Conservation (phyloP, 2,797 vertebrate genomes). For the Prionace glauca region DNA sequence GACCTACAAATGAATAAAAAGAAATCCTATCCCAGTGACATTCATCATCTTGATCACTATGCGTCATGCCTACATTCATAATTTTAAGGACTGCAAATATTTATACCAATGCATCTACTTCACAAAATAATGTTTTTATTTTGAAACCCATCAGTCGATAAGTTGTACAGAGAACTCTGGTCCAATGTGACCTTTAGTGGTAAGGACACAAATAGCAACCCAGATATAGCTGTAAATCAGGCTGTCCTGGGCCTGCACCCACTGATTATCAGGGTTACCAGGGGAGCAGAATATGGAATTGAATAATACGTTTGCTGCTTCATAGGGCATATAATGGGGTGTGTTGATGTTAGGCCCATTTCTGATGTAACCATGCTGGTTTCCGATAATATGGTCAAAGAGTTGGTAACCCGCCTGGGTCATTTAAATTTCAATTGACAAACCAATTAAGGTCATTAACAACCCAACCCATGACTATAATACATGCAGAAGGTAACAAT, state of each 20-base stretch:
- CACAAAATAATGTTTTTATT: not conserved
- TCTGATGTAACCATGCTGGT: too few relatives aligned
- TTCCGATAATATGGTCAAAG: too few relatives aligned
- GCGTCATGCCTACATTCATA: not conserved
- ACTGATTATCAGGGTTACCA: not conserved
- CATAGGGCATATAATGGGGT: too few relatives aligned
- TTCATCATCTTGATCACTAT: not conserved
- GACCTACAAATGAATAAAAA: not conserved
- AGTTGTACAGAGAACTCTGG: not conserved
- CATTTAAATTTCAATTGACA: too few relatives aligned
- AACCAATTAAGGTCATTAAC: too few relatives aligned
- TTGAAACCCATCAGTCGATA: not conserved
- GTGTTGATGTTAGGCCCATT: too few relatives aligned
- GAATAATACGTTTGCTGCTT: too few relatives aligned
- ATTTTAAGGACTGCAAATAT: not conserved
- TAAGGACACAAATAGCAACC: too few relatives aligned
- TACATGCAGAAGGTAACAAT: too few relatives aligned
- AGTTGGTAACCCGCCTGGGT: too few relatives aligned
- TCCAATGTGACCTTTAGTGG: not conserved
- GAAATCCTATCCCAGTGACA: not conserved
- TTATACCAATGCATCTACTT: not conserved
- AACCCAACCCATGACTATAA: too few relatives aligned
- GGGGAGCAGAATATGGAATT: not conserved
- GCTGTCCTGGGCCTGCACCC: not conserved
- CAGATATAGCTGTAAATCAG: too few relatives aligned